A percentile compares a stretch with the other conserved stretches of the same genome.
Evolutionary conservation across 1,140 invertebrate genomes (phyloP).

Genomic region (Penaeus vannamei): DNA sequence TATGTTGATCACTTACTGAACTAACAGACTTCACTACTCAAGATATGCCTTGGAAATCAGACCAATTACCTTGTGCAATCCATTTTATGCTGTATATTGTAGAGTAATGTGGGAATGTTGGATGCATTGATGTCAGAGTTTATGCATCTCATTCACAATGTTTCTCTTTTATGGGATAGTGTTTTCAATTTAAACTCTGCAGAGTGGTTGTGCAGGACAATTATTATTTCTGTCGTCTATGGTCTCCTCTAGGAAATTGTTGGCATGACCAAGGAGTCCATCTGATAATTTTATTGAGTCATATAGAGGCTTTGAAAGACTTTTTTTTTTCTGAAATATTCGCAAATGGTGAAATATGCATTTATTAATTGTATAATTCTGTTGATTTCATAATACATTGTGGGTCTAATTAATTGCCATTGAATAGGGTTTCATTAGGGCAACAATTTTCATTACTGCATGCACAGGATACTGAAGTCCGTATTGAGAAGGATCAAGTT

Average conservation of each 20-base stretch:
- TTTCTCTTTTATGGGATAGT: too few relatives aligned
- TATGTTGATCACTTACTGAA: too few relatives aligned
- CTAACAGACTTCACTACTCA: too few relatives aligned
- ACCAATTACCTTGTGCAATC: too few relatives aligned
- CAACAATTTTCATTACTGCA: background rate
- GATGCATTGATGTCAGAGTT: too few relatives aligned
- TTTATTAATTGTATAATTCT: constrained; percentile 26
- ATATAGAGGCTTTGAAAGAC: constrained; percentile 28
- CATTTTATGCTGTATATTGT: too few relatives aligned
- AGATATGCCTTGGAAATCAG: too few relatives aligned
- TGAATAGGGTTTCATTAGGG: constrained; percentile 22
- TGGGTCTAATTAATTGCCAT: constrained; percentile 21
- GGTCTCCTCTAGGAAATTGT: background rate
- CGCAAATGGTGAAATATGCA: constrained; percentile 33
- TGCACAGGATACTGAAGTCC: too few relatives aligned
- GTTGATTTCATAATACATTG: constrained; percentile 6
- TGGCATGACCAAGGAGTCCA: constrained; percentile 16
- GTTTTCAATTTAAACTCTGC: background rate
- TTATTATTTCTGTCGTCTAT: constrained; percentile 2
- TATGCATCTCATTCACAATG: too few relatives aligned
- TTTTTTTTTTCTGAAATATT: constrained; percentile 32
- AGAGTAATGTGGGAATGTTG: too few relatives aligned
- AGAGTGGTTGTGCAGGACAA: background rate
- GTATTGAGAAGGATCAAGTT: too few relatives aligned
- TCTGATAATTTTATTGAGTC: constrained; percentile 29